Evolutionary conservation across 2,797 vertebrate genomes (phyloP).

Genomic region (Oreortyx pictus): DNA sequence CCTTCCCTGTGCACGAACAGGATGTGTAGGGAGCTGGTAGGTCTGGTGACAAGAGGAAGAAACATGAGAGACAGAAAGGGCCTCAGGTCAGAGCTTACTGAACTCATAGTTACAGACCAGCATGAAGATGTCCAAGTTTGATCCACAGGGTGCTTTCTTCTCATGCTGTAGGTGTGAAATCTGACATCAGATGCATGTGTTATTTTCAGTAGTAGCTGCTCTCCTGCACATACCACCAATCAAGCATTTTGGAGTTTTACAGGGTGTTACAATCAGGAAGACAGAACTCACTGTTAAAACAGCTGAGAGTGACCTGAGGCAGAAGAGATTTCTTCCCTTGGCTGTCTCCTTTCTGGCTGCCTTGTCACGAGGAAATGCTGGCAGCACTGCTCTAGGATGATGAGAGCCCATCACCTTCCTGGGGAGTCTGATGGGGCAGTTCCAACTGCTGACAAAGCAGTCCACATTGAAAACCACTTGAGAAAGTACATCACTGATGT

Average conservation of each 20-base stretch:
- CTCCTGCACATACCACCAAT: neutral
- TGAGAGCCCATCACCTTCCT: neutral
- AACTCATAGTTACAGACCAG: neutral
- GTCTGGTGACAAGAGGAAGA: neutral
- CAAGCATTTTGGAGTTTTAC: neutral
- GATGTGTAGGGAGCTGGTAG: fast-evolving
- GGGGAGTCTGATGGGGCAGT: neutral
- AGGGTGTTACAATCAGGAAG: neutral
- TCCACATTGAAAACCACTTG: neutral
- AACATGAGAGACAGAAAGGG: neutral
- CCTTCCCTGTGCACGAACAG: fast-evolving
- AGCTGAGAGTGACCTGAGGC: neutral
- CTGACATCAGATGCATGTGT: neutral
- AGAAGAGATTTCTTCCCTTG: neutral
- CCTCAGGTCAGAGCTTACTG: neutral
- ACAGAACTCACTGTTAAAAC: neutral
- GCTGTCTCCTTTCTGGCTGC: neutral
- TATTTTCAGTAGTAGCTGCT: neutral
- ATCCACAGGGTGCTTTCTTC: neutral
- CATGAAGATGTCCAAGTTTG: neutral
- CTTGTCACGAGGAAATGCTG: neutral
- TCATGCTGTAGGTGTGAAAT: neutral
- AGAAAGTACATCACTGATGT: no score
- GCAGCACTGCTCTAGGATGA: neutral
- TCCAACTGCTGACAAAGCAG: neutral